Evolutionary conservation across 2,113 vertebrate species (phyloP).

Genomic region (Onychostruthus taczanowskii): DNA sequence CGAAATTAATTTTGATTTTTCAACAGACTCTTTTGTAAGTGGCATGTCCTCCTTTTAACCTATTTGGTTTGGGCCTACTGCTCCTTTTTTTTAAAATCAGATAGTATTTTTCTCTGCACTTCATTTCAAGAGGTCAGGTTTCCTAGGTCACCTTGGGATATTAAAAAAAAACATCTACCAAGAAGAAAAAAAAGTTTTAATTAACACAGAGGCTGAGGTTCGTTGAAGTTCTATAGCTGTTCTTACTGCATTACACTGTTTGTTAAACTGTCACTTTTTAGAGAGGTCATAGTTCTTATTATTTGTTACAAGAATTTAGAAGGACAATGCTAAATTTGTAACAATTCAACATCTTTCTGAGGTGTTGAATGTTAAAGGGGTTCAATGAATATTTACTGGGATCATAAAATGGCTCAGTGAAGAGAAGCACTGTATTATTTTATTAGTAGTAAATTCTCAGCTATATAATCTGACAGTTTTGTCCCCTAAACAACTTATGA

Average conservation of each 20-base stretch:
- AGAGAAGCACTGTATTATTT: background rate
- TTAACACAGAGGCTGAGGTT: background rate
- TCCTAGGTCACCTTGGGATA: constrained; percentile 33
- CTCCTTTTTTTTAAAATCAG: background rate
- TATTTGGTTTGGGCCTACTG: background rate
- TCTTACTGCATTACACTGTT: background rate
- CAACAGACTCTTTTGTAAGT: background rate
- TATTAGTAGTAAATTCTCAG: background rate
- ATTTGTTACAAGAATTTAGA: background rate
- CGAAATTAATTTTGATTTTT: background rate
- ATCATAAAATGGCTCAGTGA: background rate
- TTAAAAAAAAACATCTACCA: background rate
- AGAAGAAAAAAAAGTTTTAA: background rate
- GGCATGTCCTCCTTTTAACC: background rate
- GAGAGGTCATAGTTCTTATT: background rate
- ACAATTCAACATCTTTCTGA: background rate
- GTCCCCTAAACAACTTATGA: background rate
- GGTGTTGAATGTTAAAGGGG: background rate
- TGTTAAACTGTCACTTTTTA: background rate
- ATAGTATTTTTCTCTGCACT: background rate
- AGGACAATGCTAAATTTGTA: background rate
- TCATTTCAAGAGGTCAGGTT: constrained; percentile 32
- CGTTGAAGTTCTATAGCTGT: background rate
- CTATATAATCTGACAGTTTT: background rate
- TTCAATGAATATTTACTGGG: background rate